These are phyloP conservation scores for Pavo muticus DNA, from an alignment of 2,113 vertebrate species.

Conservation along the genomic window DNA sequence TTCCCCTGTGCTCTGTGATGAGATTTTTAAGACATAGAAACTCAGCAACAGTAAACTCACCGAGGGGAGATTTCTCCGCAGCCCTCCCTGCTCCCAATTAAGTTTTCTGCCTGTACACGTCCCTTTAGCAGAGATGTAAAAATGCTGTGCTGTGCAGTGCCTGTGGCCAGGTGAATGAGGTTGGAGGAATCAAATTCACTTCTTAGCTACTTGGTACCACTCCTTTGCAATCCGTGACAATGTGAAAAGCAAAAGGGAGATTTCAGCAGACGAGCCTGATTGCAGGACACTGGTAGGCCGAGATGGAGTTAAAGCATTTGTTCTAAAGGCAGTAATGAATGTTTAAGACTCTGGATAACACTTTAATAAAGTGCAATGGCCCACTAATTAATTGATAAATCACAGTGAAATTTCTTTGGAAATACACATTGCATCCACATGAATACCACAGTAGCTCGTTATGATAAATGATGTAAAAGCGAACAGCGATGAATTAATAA, in stretches of 20 bases:
- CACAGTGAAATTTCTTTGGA: neutral
- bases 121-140: neutral
- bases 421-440: neutral
- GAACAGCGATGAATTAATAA: slow-evolving; percentile 1
- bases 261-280: neutral
- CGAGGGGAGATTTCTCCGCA: neutral
- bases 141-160: neutral
- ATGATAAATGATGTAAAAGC: neutral
- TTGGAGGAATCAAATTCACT: neutral
- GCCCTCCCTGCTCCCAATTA: neutral
- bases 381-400: slow-evolving; percentile 6
- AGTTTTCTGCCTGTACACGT: neutral
- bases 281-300: neutral
- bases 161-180: neutral
- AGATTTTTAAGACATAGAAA: neutral
- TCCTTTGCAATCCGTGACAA: neutral
- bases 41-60: neutral
- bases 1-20: neutral
- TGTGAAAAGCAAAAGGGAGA: neutral
- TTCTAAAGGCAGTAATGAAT: neutral
- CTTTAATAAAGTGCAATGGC: neutral
- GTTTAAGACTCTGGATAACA: neutral
- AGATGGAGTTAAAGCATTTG: neutral
- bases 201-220: neutral
- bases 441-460: neutral